Conservation (phyloP, 2,797 vertebrate genomes). For the Mus caroli region DNA sequence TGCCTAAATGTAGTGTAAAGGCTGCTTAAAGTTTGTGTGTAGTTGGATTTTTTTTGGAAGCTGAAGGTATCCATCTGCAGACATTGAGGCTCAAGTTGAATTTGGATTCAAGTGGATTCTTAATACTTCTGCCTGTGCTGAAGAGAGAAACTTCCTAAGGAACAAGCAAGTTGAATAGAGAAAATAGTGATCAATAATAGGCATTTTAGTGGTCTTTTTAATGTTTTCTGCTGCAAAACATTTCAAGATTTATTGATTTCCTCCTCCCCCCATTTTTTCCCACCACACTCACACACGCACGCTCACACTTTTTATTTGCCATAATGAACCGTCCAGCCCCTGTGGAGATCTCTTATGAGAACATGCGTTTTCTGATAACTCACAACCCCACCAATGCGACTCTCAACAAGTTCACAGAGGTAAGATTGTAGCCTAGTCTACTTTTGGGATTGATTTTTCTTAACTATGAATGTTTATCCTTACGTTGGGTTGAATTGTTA, state of each 20-base stretch:
- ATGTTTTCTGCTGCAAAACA: slow-evolving; percentile 92
- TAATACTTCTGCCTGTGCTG: slow-evolving; percentile 85
- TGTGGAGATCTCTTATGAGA: slow-evolving; percentile 97
- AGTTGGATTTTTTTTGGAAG: slow-evolving; percentile 81
- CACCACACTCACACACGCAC: slow-evolving; percentile 74
- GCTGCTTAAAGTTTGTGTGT: slow-evolving; percentile 85
- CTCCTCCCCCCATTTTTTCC: slow-evolving; percentile 83
- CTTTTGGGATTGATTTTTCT: slow-evolving; percentile 36
- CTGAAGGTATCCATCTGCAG: slow-evolving; percentile 86
- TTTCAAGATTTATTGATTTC: slow-evolving; percentile 90
- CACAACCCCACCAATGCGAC: slow-evolving; percentile 99
- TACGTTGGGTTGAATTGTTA: slow-evolving; percentile 54
- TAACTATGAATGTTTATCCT: slow-evolving; percentile 12
- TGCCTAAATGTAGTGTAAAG: slow-evolving; percentile 91
- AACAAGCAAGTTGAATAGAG: slow-evolving; percentile 86
- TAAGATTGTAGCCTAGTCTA: slow-evolving; percentile 84
- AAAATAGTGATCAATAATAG: slow-evolving; percentile 92
- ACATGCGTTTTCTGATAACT: slow-evolving; percentile 99
- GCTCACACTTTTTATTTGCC: slow-evolving; percentile 90
- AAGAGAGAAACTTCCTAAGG: slow-evolving; percentile 84
- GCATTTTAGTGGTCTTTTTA: slow-evolving; percentile 92
- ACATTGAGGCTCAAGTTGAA: slow-evolving; percentile 85
- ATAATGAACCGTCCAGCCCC: slow-evolving; percentile 99
- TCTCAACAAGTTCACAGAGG: slow-evolving; percentile 99
- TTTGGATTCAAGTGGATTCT: slow-evolving; percentile 87